phyloP scores from a whole-genome alignment of 2,113 vertebrate genomes.

The Platichthys flesus region DNA sequence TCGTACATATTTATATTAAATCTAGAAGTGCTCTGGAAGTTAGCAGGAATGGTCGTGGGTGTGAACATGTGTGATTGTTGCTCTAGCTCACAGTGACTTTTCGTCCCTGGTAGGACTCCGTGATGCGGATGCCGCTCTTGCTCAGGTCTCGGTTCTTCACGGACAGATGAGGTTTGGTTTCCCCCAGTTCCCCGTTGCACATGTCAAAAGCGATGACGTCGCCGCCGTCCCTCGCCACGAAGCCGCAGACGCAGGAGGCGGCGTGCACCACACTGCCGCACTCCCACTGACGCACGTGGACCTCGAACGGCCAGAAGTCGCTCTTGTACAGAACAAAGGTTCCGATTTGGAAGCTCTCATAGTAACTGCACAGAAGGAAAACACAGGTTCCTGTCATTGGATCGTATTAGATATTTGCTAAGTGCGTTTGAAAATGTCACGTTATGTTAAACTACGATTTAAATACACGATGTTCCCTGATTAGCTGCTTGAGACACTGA shows the following conservation, averaged over 20 bases:
- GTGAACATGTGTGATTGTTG: no score
- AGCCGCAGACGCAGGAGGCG: slow-evolving; percentile 89
- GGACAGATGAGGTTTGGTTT: slow-evolving; percentile 86
- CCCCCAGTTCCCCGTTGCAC: slow-evolving; percentile 86
- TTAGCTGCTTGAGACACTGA: slow-evolving; percentile 4
- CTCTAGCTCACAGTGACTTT: slow-evolving; percentile 90
- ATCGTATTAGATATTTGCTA: neutral
- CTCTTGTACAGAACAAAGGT: slow-evolving; percentile 92
- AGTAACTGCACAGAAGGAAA: slow-evolving; percentile 78
- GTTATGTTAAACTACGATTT: neutral
- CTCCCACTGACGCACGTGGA: slow-evolving; percentile 92
- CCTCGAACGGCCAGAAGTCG: slow-evolving; percentile 84
- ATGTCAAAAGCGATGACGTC: slow-evolving; percentile 89
- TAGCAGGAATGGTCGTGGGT: no score
- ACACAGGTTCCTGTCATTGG: neutral
- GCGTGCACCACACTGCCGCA: slow-evolving; percentile 86
- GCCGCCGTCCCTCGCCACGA: slow-evolving; percentile 85
- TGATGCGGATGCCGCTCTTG: slow-evolving; percentile 84
- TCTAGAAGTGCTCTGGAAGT: no score
- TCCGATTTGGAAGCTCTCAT: slow-evolving; percentile 90
- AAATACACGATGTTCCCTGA: neutral
- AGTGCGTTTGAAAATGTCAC: neutral
- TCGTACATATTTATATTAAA: no score
- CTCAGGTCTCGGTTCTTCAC: slow-evolving; percentile 83
- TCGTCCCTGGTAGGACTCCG: slow-evolving; percentile 90